Evolutionary conservation across 2,888 invertebrate genomes (phyloP).

Genomic region (Oegoconia quadripuncta): DNA sequence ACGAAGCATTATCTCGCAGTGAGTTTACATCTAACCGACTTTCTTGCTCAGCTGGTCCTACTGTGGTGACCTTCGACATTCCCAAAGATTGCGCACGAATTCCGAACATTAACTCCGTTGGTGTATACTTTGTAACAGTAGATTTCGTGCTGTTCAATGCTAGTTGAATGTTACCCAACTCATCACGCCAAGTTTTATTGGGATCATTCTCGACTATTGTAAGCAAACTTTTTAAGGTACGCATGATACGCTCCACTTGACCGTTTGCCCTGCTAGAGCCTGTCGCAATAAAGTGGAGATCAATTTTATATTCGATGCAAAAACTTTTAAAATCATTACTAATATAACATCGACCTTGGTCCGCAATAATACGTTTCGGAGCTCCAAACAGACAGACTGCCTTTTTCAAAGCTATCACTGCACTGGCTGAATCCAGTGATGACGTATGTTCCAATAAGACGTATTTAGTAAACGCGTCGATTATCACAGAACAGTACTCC

Average conservation of each 20-base stretch:
- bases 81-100: no score
- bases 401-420: constrained; percentile 13
- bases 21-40: no score
- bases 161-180: constrained; percentile 20
- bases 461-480: constrained; percentile 22
- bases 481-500: constrained; percentile 9
- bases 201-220: constrained; percentile 16
- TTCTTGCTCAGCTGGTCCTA: no score
- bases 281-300: constrained; percentile 19
- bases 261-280: constrained; percentile 17
- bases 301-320: constrained; percentile 12
- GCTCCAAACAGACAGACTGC: constrained; percentile 17
- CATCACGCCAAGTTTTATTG: constrained; percentile 23
- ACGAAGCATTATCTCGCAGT: no score
- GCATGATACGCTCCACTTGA: constrained; percentile 20
- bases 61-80: no score
- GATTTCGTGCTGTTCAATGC: constrained; percentile 19
- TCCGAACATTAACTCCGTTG: constrained; percentile 19
- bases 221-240: constrained; percentile 20
- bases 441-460: constrained; percentile 18
- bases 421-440: constrained; percentile 7
- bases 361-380: constrained; percentile 17
- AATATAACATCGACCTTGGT: constrained; percentile 17
- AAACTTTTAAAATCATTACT: constrained; percentile 17
- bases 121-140: constrained; percentile 17